Evolutionary conservation across 2,888 invertebrate genomes (phyloP), one percentile per base, ranked within the genome.

Genomic region (Corbicula japonica): DNA sequence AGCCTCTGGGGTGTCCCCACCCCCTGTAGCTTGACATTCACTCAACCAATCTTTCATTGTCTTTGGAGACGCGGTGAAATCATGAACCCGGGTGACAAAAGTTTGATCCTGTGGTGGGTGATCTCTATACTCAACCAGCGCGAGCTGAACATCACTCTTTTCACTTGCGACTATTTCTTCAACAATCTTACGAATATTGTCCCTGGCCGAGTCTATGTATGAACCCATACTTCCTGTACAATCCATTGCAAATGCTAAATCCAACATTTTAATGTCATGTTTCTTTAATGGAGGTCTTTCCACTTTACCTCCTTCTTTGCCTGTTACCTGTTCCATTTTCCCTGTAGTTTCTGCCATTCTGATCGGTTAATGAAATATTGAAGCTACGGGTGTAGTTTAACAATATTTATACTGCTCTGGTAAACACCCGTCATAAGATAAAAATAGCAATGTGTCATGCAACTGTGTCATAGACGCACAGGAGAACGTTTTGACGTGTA

Each of bases 161-260:
- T 92, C 92, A 48, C 82, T 83, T 4, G 90, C 83, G 6, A 91
- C 89, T 38, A 92, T 91, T 46, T 89, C 86, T 54, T 92, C 90
- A 8, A 89, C 90, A 69, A 92, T 92, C 41, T 77, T 82, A 23
- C 89, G 83, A 61, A 92, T 91, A 76, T 88, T 91, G 56, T 90
- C 72, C 50, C 84, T 75, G 1, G 91, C 91, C 21, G 86, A 84
- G 8, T 86, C 48, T 26, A 92, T 92, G 73, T 92, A 92, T 2
- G 86, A 85, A 0, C 89, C 86, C 92, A 92, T 92, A 76, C 91
- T 91, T 5, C 90, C 90, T 0, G 91, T 91, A 76, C 90, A 90
- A 72, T 92, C 92, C 91, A 92, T 90, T 65, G 89, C 91, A 70
- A 92, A 92, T 0, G 88, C 92, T 75, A 92, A 76, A 80, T 92